phyloP scores from a whole-genome alignment of 2,888 invertebrate species.

The Chloromyia formosa region DNA sequence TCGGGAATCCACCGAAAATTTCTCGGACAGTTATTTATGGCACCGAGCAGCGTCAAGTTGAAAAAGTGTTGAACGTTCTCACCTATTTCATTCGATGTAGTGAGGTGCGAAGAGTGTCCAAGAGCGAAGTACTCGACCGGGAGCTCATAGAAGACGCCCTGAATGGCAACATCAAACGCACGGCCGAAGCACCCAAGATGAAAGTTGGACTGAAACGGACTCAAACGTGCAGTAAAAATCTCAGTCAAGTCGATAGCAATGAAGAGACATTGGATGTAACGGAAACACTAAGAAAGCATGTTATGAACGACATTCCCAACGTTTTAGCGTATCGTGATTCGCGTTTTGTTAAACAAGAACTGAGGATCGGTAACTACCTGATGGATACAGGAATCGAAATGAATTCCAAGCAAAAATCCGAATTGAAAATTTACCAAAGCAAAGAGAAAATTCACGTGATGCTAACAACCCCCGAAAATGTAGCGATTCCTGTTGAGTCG shows the following conservation, averaged over 20 bases:
- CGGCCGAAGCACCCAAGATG: slow-evolving; percentile 1
- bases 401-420: slow-evolving; percentile 52
- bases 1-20: slow-evolving; percentile 79
- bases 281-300: slow-evolving; percentile 45
- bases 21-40: slow-evolving; percentile 84
- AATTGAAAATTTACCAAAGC: slow-evolving; percentile 25
- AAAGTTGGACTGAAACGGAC: slow-evolving; percentile 55
- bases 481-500: slow-evolving; percentile 55
- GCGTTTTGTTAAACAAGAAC: slow-evolving; percentile 62
- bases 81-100: slow-evolving; percentile 90
- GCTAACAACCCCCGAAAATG: slow-evolving; percentile 62
- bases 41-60: slow-evolving; percentile 70
- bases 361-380: slow-evolving; percentile 62
- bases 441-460: slow-evolving; percentile 57
- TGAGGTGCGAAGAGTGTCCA: slow-evolving; percentile 70
- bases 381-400: slow-evolving; percentile 64
- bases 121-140: slow-evolving; percentile 51
- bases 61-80: slow-evolving; percentile 78
- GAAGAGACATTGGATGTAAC: neutral
- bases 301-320: slow-evolving; percentile 61
- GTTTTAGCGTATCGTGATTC: slow-evolving; percentile 62
- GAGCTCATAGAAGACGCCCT: slow-evolving; percentile 53
- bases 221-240: slow-evolving; percentile 60
- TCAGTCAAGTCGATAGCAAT: slow-evolving; percentile 53
- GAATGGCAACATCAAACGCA: slow-evolving; percentile 23